phyloP scores from a whole-genome alignment of 2,797 vertebrate species.

The Enteromius thamalakanensis region DNA sequence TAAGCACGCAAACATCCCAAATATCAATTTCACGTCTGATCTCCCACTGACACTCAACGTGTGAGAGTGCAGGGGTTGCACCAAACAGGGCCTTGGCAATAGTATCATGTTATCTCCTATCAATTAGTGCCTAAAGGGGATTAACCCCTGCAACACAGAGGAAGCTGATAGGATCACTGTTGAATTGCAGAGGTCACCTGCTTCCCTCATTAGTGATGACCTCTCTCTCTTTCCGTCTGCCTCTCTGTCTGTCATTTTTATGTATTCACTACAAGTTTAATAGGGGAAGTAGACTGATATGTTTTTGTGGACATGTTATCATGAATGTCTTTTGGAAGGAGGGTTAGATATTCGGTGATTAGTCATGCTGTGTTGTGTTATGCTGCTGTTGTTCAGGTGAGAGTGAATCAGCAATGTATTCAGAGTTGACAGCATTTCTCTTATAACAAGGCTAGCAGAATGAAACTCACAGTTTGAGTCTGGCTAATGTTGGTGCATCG shows the following conservation, averaged over 20 bases:
- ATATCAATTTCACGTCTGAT: slow-evolving; percentile 86
- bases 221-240: slow-evolving; percentile 45
- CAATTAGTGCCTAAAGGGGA: slow-evolving; percentile 84
- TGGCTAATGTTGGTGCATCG: slow-evolving; percentile 32
- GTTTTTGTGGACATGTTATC: slow-evolving; percentile 42
- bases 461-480: slow-evolving; percentile 32
- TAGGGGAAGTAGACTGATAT: slow-evolving; percentile 38
- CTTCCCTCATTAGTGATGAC: slow-evolving; percentile 44
- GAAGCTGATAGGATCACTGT: slow-evolving; percentile 40
- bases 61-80: slow-evolving; percentile 73
- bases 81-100: slow-evolving; percentile 79
- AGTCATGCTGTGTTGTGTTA: slow-evolving; percentile 49
- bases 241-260: slow-evolving; percentile 51
- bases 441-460: slow-evolving; percentile 46
- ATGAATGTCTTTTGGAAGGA: slow-evolving; percentile 43
- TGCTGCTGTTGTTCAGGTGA: slow-evolving; percentile 52
- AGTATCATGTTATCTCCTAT: slow-evolving; percentile 83
- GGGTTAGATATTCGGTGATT: slow-evolving; percentile 49
- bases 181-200: slow-evolving; percentile 51
- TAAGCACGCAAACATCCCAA: slow-evolving; percentile 77
- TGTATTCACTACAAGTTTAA: slow-evolving; percentile 38
- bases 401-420: slow-evolving; percentile 47
- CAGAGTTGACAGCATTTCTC: slow-evolving; percentile 47
- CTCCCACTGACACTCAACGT: slow-evolving; percentile 66
- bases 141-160: slow-evolving; percentile 69